phyloP scores from a whole-genome alignment of 2,113 vertebrate genomes.

The Chionis minor region DNA sequence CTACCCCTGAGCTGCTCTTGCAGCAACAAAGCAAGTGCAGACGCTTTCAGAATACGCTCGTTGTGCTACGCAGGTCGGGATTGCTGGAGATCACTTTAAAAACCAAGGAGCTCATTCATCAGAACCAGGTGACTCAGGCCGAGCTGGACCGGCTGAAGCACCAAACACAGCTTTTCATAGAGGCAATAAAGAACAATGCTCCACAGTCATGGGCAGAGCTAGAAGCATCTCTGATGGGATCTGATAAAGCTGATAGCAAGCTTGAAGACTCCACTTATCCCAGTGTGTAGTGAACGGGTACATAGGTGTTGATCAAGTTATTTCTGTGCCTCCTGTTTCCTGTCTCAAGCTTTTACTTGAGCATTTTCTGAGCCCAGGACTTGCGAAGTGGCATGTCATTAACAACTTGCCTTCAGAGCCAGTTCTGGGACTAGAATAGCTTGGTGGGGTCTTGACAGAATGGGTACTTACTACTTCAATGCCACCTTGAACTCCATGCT shows the following conservation, averaged over 20 bases:
- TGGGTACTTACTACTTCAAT: background rate
- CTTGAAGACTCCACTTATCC: constrained; percentile 43
- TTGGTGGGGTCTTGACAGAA: background rate
- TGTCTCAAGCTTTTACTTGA: constrained; percentile 32
- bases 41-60: constrained; percentile 89
- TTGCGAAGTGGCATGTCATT: background rate
- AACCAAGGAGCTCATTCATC: constrained; percentile 91
- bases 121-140: constrained; percentile 87
- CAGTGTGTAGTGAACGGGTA: constrained; percentile 42
- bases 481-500: background rate
- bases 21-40: constrained; percentile 75
- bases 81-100: constrained; percentile 90
- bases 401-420: background rate
- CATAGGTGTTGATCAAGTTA: background rate
- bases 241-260: constrained; percentile 23
- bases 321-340: constrained; percentile 35
- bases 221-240: constrained; percentile 75
- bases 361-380: background rate
- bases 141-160: constrained; percentile 86
- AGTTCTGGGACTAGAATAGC: background rate
- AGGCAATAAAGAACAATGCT: constrained; percentile 83
- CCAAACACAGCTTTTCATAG: constrained; percentile 85
- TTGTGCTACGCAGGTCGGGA: constrained; percentile 84
- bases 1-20: constrained; percentile 60
- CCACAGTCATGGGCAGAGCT: constrained; percentile 87